Conservation (phyloP, 2,888 invertebrate species). For the Polydrusus pterygomalis region DNA sequence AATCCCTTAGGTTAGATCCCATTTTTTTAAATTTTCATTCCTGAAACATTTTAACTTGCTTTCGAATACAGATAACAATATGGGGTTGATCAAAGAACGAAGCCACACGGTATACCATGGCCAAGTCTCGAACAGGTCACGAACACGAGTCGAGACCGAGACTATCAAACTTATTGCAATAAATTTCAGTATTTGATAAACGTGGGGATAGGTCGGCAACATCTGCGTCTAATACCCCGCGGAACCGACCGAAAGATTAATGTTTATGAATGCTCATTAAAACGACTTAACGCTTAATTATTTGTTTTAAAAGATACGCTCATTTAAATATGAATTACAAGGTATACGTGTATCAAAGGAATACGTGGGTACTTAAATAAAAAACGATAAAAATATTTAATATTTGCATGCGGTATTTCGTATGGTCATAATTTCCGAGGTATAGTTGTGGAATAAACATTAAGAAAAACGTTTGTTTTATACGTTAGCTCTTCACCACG, state of each 20-base stretch:
- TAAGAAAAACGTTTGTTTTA: too few relatives aligned
- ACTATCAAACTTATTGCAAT: conserved; percentile 36
- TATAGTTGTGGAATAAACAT: too few relatives aligned
- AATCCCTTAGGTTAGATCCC: too few relatives aligned
- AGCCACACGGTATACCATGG: not conserved
- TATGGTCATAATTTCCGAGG: too few relatives aligned
- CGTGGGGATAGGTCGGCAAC: conserved; percentile 57
- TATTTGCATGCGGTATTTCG: too few relatives aligned
- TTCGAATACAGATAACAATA: too few relatives aligned
- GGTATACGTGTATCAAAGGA: not conserved
- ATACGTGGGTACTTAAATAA: not conserved
- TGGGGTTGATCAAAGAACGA: too few relatives aligned
- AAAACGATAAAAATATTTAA: conserved; percentile 1
- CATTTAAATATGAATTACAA: conserved; percentile 50
- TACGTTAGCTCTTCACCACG: too few relatives aligned
- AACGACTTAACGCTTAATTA: conserved; percentile 61
- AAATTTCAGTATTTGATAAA: conserved; percentile 46
- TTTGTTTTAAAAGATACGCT: conserved; percentile 51
- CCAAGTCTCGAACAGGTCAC: conserved; percentile 14
- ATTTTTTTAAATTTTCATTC: too few relatives aligned
- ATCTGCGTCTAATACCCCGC: conserved; percentile 61
- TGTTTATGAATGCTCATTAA: conserved; percentile 62
- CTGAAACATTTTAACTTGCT: too few relatives aligned
- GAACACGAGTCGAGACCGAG: conserved; percentile 14
- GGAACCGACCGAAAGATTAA: conserved; percentile 62